phyloP scores from a whole-genome alignment of 2,113 vertebrate species.

The cattle (Bos taurus) region ARS-UCD2.0 NC_037357.1:32938001-32938500 shows the following conservation, averaged over 20 bases:
- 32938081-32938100: not conserved
- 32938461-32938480: not conserved
- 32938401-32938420: not conserved
- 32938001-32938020: not conserved
- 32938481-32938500: not conserved
- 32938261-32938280: not conserved
- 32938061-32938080: not conserved
- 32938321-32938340: not conserved
- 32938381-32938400: not conserved
- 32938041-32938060: not conserved
- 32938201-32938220: not conserved
- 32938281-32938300: not conserved
- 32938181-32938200: not conserved
- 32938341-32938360: not conserved
- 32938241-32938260: not conserved
- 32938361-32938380: not conserved
- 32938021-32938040: not conserved
- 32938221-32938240: not conserved
- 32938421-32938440: not conserved
- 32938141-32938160: not conserved
- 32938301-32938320: not conserved
- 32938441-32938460: not conserved
- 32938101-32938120: not conserved
- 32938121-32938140: not conserved
- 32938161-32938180: not conserved